phyloP scores from a whole-genome alignment of 2,797 vertebrate genomes.

The Delichon dasypus region DNA sequence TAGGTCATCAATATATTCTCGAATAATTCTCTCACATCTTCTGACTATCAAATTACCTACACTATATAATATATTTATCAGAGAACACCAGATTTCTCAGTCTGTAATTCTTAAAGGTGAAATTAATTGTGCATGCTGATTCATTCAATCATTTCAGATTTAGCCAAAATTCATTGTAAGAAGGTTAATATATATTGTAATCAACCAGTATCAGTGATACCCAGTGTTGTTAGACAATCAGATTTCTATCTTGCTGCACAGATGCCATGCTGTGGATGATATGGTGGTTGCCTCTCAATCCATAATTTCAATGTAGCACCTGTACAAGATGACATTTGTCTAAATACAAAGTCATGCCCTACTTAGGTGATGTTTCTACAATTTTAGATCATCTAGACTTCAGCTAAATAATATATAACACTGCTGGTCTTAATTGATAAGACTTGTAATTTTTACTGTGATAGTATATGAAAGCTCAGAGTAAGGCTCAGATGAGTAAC shows the following conservation, averaged over 20 bases:
- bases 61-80: constrained; percentile 12
- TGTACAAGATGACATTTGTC: neutral
- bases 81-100: neutral
- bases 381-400: neutral
- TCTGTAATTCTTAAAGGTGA: neutral
- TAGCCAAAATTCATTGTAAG: neutral
- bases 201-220: neutral
- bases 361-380: neutral
- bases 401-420: neutral
- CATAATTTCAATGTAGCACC: neutral
- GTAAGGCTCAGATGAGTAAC: neutral
- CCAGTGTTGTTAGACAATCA: neutral
- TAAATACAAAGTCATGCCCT: neutral
- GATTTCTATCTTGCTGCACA: neutral
- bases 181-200: neutral
- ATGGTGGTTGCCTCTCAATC: neutral
- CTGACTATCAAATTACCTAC: constrained; percentile 10
- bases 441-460: neutral
- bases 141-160: neutral
- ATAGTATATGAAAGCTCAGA: neutral
- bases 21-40: constrained; percentile 18
- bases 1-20: neutral
- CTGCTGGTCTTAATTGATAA: neutral
- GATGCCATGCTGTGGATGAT: neutral
- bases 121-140: neutral